phyloP scores from a whole-genome alignment of 2,888 invertebrate genomes.

The Alloplasta piceator region DNA sequence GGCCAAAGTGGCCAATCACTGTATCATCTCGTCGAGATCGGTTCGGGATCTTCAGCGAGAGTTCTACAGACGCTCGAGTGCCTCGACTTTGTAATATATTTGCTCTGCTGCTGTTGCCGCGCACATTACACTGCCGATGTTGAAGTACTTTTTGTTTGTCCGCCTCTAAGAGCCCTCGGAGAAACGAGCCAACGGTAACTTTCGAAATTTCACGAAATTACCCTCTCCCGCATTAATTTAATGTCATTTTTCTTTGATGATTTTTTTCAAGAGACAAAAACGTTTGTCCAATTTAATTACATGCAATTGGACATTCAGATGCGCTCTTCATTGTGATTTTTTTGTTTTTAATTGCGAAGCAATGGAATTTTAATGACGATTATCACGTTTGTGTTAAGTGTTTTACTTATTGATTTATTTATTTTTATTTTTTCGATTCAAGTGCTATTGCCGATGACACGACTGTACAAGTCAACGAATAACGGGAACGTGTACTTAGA shows the following conservation, averaged over 20 bases:
- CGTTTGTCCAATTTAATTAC: no score
- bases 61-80: conserved; percentile 45
- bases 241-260: no score
- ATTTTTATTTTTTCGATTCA: conserved; percentile 10
- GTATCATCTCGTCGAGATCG: no score
- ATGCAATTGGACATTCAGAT: no score
- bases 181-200: not conserved
- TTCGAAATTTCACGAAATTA: conserved; percentile 10
- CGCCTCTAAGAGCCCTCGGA: not conserved
- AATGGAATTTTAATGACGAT: not conserved
- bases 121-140: no score
- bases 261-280: no score
- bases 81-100: conserved; percentile 34
- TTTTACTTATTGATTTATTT: not conserved
- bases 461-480: conserved; percentile 22
- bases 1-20: no score
- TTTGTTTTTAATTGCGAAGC: not conserved
- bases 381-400: not conserved
- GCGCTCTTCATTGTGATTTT: no score
- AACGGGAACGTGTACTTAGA: conserved; percentile 10
- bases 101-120: not conserved
- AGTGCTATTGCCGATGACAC: conserved; percentile 28
- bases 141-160: conserved; percentile 6
- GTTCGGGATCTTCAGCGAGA: no score
- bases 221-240: no score